Percentiles rank a stretch among this genome's conserved stretches.
phyloP scores from a whole-genome alignment of 2,113 vertebrate genomes.

The Eclectus roratus region DNA sequence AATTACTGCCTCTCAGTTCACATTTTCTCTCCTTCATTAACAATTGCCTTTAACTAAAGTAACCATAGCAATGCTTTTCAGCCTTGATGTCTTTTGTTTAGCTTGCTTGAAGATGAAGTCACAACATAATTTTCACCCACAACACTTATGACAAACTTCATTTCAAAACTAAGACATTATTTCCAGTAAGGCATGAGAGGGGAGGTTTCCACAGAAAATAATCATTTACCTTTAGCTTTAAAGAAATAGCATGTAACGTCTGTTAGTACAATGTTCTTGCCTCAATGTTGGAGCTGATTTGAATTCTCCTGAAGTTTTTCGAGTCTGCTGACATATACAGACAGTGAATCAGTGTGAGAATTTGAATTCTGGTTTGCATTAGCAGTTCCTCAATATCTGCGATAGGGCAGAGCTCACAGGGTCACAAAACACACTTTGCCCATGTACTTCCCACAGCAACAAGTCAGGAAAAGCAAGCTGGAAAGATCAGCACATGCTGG shows the following conservation, averaged over 20 bases:
- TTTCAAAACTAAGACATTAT: not conserved
- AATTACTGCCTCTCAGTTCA: constrained; percentile 48
- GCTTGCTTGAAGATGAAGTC: constrained; percentile 49
- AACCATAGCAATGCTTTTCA: constrained; percentile 39
- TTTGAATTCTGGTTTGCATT: not conserved
- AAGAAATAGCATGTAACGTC: not conserved
- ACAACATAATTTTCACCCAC: not conserved
- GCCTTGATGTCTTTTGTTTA: constrained; percentile 19
- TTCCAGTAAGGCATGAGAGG: not conserved
- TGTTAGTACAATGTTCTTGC: not conserved
- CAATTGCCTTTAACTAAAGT: constrained; percentile 47
- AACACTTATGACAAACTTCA: not conserved
- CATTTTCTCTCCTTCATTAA: constrained; percentile 50
- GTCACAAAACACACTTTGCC: not conserved
- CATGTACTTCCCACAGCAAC: accelerated
- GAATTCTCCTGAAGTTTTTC: not conserved
- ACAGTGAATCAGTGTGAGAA: not conserved
- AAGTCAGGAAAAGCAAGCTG: not conserved
- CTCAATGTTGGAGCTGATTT: not conserved
- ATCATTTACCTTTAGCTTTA: not conserved
- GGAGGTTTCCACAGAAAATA: not conserved
- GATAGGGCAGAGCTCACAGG: not conserved
- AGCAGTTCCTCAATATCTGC: not conserved
- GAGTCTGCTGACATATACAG: not conserved
- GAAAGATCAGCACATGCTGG: not conserved